A percentile compares a stretch with the other conserved stretches of the same genome.
These are phyloP conservation scores for Conus betulinus DNA, from an alignment of 1,140 invertebrate genomes.

Conservation along the genomic window DNA sequence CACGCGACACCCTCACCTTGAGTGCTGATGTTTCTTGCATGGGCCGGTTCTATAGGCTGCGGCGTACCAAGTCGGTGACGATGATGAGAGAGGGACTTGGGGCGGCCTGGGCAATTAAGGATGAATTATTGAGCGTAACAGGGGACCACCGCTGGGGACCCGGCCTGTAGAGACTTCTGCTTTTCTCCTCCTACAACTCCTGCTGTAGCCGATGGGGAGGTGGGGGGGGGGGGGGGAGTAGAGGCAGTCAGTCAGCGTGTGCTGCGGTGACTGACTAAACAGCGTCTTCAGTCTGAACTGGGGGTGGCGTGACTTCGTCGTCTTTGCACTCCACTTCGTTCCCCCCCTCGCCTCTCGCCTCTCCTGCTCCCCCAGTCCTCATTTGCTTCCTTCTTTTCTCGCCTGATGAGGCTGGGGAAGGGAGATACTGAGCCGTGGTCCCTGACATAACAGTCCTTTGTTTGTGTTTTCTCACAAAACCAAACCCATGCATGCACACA, in stretches of 20 bases:
- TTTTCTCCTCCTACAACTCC: neutral
- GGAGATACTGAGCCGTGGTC: too few relatives aligned
- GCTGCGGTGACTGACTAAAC: neutral
- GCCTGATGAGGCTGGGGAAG: neutral
- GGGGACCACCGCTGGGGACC: neutral
- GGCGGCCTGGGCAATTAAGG: conserved; percentile 7
- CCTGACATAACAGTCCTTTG: neutral
- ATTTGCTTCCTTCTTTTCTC: neutral
- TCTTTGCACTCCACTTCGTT: neutral
- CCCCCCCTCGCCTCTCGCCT: neutral
- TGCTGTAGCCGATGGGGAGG: neutral
- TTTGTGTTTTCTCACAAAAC: neutral
- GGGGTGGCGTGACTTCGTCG: too few relatives aligned
- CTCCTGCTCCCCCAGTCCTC: neutral
- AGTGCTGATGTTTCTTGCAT: conserved; percentile 22
- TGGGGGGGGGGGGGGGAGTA: neutral
- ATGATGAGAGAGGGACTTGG: conserved; percentile 1
- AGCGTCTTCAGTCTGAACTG: neutral
- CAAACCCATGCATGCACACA: neutral
- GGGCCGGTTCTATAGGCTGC: neutral
- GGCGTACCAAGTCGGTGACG: neutral
- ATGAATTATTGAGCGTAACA: conserved; percentile 27
- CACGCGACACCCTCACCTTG: neutral
- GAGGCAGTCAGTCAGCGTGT: neutral
- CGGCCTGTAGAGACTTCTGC: neutral